Conservation (phyloP, 64 coral and sea anemone genomes). For the Porites australiensis region DNA sequence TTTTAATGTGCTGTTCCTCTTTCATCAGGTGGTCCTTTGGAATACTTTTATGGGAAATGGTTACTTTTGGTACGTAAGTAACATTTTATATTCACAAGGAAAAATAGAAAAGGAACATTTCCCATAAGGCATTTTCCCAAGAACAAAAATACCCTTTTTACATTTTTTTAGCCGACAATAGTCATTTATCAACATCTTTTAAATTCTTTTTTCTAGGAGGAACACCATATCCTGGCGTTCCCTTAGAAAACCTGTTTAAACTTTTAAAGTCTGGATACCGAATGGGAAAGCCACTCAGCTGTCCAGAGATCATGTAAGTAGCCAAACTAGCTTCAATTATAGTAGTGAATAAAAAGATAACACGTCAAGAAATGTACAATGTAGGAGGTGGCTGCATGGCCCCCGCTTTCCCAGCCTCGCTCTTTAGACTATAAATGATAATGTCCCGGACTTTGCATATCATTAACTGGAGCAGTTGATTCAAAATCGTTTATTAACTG, state of each 20-base stretch:
- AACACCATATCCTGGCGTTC: constrained; percentile 86
- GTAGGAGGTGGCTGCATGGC: no score
- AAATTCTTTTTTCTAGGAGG: constrained; percentile 52
- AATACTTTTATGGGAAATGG: constrained; percentile 95
- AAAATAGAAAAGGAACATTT: background rate
- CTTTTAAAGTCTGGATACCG: constrained; percentile 87
- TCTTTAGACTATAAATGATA: no score
- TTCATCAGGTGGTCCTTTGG: constrained; percentile 93
- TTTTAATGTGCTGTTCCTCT: background rate
- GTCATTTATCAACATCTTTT: no score
- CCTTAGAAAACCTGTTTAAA: constrained; percentile 86
- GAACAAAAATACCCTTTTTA: no score
- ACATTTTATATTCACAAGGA: no score
- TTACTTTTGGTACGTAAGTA: constrained; percentile 90
- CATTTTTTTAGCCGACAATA: no score
- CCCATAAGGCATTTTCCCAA: background rate
- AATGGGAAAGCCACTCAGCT: constrained; percentile 90
- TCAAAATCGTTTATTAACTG: no score
- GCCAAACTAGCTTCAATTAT: background rate
- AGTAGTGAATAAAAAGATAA: no score
- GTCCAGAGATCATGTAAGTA: constrained; percentile 83
- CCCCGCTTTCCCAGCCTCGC: no score
- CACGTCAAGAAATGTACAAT: no score
- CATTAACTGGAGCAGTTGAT: no score
- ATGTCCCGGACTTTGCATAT: no score